phyloP scores from a whole-genome alignment of 1,140 invertebrate genomes.

The Chionoecetes opilio region DNA sequence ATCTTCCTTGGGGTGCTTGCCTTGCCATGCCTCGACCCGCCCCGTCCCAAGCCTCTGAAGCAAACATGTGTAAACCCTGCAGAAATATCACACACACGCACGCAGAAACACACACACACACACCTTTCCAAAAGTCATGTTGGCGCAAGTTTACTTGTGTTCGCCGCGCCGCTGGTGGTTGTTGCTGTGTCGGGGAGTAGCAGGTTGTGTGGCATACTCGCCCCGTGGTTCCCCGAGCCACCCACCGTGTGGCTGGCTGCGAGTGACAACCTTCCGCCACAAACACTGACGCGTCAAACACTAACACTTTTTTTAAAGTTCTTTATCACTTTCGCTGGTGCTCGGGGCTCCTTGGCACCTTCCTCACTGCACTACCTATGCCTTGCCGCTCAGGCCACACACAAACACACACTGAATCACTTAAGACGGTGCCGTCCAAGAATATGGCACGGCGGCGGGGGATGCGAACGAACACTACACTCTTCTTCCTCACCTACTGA shows the following conservation, averaged over 20 bases:
- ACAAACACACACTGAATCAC: not conserved
- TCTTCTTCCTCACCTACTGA: conserved; percentile 37
- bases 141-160: not conserved
- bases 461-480: conserved; percentile 47
- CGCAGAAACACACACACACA: not conserved
- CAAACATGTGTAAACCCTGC: too few relatives aligned
- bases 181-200: not conserved
- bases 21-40: not conserved
- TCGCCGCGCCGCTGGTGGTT: not conserved
- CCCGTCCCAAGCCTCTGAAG: not conserved
- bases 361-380: not conserved
- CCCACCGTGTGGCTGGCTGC: too few relatives aligned
- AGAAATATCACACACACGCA: not conserved
- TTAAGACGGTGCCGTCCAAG: not conserved
- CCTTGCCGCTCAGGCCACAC: not conserved
- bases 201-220: not conserved
- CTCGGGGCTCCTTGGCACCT: not conserved
- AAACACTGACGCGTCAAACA: too few relatives aligned
- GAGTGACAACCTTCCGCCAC: too few relatives aligned
- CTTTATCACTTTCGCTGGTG: conserved; percentile 27
- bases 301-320: too few relatives aligned
- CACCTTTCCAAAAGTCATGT: conserved; percentile 67
- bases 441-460: not conserved
- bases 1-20: not conserved
- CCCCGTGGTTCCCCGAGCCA: too few relatives aligned